Evolutionary conservation across 2,888 invertebrate species (phyloP), one percentile per base, ranked within the genome.

Genomic region (Zele albiditarsus): DNA sequence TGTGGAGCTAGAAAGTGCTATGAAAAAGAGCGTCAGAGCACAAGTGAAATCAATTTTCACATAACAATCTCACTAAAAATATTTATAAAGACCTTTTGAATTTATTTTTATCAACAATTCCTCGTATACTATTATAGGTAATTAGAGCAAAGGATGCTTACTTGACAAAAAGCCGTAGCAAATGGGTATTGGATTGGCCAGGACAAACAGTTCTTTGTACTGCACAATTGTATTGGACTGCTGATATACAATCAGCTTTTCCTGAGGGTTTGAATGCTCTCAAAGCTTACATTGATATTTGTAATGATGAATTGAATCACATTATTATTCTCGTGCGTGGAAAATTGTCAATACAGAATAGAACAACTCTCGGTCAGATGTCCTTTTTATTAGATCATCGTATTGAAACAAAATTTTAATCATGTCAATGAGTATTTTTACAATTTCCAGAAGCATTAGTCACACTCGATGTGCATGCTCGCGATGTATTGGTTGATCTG

Each of bases 401-500:
- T 53, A 12, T 33, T 42, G 38, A 38, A 27, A 63, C 53, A 58
- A 4, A 60, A 58, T 27, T 58, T 57, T 6, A 5, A 16, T 38
- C 2, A 38, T 53, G 3, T 23, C 1, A 28, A 23, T 42, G 31
- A 53, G 62, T 42, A 68, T 63, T 38, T 63, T 23, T 27, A 16
- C 5, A 23, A 14, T 62, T 84, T 85, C 53, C 81, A 94, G 95
- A 97, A 74, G 97, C 98, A 0, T 89, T 98, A 78, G 96, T 98
- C 0, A 97, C 97, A 8, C 90, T 98, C 78, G 98, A 98, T 87
- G 98, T 98, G 0, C 98, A 98, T 87, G 96, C 97, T 0, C 92
- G 97, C 82, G 98, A 98, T 89, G 96, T 97, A 0, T 91, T 98
- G 1, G 90, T 92, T 73, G 92, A 93, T 73, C 90, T 97, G 12